Evolutionary conservation across 2,888 invertebrate species (phyloP).

Genomic region (Ophion slaviceki): DNA sequence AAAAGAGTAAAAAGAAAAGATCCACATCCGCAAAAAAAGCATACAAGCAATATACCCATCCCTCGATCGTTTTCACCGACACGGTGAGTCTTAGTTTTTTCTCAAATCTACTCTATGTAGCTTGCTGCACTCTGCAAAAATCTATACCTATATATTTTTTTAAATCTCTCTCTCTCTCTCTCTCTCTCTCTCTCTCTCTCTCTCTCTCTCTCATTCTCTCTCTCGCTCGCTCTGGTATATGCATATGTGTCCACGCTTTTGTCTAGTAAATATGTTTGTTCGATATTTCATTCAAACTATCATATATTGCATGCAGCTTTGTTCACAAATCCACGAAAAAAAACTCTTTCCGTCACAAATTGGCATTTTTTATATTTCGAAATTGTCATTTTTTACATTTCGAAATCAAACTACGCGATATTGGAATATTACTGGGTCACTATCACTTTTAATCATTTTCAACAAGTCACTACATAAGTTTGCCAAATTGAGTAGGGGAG

Average conservation of each 20-base stretch:
- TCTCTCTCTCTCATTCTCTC: slow-evolving; percentile 25
- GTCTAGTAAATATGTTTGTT: slow-evolving; percentile 34
- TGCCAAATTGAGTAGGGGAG: not conserved
- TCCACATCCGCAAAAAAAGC: slow-evolving; percentile 74
- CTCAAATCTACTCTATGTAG: slow-evolving; percentile 64
- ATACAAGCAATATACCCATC: slow-evolving; percentile 75
- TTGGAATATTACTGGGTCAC: not conserved
- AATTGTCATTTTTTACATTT: slow-evolving; percentile 8
- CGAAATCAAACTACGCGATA: not conserved
- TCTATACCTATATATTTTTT: slow-evolving; percentile 10
- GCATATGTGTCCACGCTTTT: slow-evolving; percentile 3
- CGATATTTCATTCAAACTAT: slow-evolving; percentile 52
- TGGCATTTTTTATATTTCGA: not conserved
- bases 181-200: slow-evolving; percentile 65
- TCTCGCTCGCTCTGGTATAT: not conserved
- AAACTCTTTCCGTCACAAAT: not conserved
- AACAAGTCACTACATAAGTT: not conserved
- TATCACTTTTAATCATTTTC: not conserved
- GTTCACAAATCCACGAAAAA: not conserved
- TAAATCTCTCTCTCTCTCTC: slow-evolving; percentile 13
- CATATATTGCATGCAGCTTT: slow-evolving; percentile 33
- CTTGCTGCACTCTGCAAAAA: slow-evolving; percentile 48
- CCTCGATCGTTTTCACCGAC: slow-evolving; percentile 79
- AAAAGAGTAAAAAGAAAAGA: slow-evolving; percentile 43
- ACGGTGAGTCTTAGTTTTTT: slow-evolving; percentile 80